Base-by-base conservation (phyloP, 2,797 vertebrate species). In the Zalophus californianus region DNA sequence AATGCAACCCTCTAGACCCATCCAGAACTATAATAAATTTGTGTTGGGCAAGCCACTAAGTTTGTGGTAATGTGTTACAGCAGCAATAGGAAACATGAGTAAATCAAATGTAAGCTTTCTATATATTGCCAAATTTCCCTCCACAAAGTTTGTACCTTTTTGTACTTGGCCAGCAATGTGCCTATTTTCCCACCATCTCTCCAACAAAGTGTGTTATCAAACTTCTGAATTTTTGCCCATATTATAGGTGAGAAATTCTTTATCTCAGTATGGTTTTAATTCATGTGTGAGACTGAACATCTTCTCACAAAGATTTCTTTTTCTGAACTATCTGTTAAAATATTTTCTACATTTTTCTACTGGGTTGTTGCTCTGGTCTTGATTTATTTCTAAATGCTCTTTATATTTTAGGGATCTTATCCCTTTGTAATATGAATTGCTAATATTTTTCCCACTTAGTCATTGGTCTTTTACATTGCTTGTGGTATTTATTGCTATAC, bases 201-300 rank as follows among this genome's bases (percentile, higher is more conserved):
- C 20, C 62, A 86, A 90, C 38, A 58, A 94, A 90, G 20, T 50
- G 3, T 60, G 18, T 41, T 70, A 56, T 27, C 56, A 56, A 87
- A 87, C 56, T 75, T 86, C 73, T 32, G 9, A 80, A 75, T 20
- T 82, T 87, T 75, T 87, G 38, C 38, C 32, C 18, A 2, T 73
- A 23, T 64, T 68, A 54, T 56, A 66, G 75, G 29, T 32, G 3
- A 75, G 25, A 75, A 95, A 92, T 75, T 10, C 21, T 82, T 95
- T 86, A 64, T 44, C 77, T 75, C 75, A 73, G 9, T 48, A 95
- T 52, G 35, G 50, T 66, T 92, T 92, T 92, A 92, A 86, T 64
- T 91, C 2, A 15, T 7, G 48, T 25, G 56, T 58, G 9, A 93
- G 10, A 13, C 7, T 89, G 48, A 88, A 70, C 35, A 85, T 66